Base-by-base conservation (phyloP, 92 coral and sea anemone genomes). In the Porites cylindrica region DNA sequence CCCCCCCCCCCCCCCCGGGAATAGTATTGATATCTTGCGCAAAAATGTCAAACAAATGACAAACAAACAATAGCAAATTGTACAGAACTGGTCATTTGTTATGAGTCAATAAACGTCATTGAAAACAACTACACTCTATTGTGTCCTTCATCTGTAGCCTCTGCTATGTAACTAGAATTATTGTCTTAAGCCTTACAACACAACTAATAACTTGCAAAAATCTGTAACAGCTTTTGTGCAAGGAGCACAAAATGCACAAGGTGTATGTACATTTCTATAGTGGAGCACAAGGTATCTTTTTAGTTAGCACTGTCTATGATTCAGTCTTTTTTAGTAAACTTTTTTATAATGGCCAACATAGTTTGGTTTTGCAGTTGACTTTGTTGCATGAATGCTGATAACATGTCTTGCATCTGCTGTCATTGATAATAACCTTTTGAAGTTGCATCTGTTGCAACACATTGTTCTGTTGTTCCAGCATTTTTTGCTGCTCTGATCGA, bases 361-460 rank as follows among this genome's bases (percentile, higher is more conserved):
- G 2, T 29, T 29, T 29, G 32, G 32, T 29, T 29, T 29, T 29
- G 32, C 32, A 29, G 32, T 29, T 70, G 76, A 70, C 76, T 70
- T 70, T 70, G 76, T 70, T 70, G 76, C 76, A 70, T 70, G 52
- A 70, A 70, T 70, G 76, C 76, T 26, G 12, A 70, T 70, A 70
- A 70, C 76, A 70, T 70, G 76, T 70, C 52, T 29, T 29, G 32
- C 32, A 29, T 29, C 32, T 29, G 32, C 32, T 29, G 32, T 29
- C 32, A 29, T 29, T 70, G 76, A 26, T 70, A 23, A 23, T 29
- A 17, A 70, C 76, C 76, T 13, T 8, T 70, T 70, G 76, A 7
- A 70, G 76, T 20, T 70, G 76, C 76, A 70, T 70, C 76, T 70
- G 76, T 11, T 70, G 54, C 26, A 29, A 29, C 32, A 29, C 32